A percentile compares a stretch with the other conserved stretches of the same genome.
phyloP scores from a whole-genome alignment of 1,140 invertebrate genomes.

The Paraescarpia echinospica region DNA sequence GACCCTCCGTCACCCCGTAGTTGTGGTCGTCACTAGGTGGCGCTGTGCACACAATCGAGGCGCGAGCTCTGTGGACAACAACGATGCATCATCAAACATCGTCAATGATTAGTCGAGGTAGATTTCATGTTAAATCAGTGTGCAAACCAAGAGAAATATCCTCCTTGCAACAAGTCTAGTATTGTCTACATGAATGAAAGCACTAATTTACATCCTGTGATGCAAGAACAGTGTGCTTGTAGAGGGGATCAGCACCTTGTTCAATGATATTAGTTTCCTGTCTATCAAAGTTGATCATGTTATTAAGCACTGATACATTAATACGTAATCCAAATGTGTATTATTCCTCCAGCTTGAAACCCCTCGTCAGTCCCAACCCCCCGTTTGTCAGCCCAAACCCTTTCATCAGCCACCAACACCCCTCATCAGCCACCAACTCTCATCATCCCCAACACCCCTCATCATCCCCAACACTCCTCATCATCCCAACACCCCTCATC shows the following conservation, averaged over 20 bases:
- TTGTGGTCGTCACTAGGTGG: constrained; percentile 80
- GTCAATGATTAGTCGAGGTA: not conserved
- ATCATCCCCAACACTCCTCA: no score
- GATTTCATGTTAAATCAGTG: not conserved
- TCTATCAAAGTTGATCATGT: not conserved
- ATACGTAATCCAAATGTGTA: no score
- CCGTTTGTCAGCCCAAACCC: no score
- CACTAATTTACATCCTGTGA: not conserved
- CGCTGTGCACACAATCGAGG: constrained; percentile 61
- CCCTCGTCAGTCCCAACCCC: no score
- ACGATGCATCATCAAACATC: not conserved
- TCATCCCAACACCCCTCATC: no score
- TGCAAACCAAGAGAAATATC: not conserved
- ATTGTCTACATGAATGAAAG: not conserved
- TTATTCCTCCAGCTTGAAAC: no score
- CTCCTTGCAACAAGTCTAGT: no score
- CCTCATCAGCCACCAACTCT: no score
- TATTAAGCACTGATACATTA: not conserved
- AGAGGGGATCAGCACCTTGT: not conserved
- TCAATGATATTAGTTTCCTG: not conserved
- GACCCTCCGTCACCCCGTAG: constrained; percentile 58
- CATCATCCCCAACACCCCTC: no score
- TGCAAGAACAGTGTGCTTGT: not conserved
- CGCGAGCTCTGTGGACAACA: constrained; percentile 2
- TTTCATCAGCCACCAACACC: no score